Percentiles rank a stretch among this genome's conserved stretches.
phyloP scores from a whole-genome alignment of 2,797 vertebrate genomes.

The Pyrrhura leucotis region DNA sequence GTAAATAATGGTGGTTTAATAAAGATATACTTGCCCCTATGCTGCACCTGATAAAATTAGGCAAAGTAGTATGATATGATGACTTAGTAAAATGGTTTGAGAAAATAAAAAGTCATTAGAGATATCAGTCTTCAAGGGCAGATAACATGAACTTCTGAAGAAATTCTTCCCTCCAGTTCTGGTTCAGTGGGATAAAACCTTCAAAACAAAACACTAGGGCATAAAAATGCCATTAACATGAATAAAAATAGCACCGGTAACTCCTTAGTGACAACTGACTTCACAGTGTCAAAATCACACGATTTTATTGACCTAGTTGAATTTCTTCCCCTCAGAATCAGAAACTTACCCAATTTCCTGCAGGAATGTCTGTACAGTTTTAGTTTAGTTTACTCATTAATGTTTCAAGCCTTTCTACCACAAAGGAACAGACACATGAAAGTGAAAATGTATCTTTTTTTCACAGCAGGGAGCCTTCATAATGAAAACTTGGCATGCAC shows the following conservation, averaged over 20 bases:
- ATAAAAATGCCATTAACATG: slow-evolving; percentile 71
- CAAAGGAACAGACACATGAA: slow-evolving; percentile 73
- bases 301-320: slow-evolving; percentile 72
- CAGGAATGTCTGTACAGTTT: slow-evolving; percentile 62
- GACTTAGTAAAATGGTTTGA: slow-evolving; percentile 19
- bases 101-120: background rate
- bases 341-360: slow-evolving; percentile 64
- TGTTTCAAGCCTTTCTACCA: slow-evolving; percentile 65
- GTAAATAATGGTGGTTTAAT: background rate
- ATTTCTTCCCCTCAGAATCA: slow-evolving; percentile 69
- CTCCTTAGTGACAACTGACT: slow-evolving; percentile 68
- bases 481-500: slow-evolving; percentile 75
- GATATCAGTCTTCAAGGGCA: background rate
- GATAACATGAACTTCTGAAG: background rate
- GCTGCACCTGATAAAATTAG: background rate
- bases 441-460: slow-evolving; percentile 73
- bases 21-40: background rate
- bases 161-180: background rate
- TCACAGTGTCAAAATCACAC: slow-evolving; percentile 66
- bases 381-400: slow-evolving; percentile 75
- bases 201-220: slow-evolving; percentile 66
- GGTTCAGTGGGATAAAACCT: slow-evolving; percentile 55
- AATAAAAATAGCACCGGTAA: slow-evolving; percentile 63
- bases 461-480: slow-evolving; percentile 70
- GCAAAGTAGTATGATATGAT: background rate